These are phyloP conservation scores for Mionectes macconnelli DNA, from an alignment of 2,113 vertebrate genomes.

Conservation along the genomic window DNA sequence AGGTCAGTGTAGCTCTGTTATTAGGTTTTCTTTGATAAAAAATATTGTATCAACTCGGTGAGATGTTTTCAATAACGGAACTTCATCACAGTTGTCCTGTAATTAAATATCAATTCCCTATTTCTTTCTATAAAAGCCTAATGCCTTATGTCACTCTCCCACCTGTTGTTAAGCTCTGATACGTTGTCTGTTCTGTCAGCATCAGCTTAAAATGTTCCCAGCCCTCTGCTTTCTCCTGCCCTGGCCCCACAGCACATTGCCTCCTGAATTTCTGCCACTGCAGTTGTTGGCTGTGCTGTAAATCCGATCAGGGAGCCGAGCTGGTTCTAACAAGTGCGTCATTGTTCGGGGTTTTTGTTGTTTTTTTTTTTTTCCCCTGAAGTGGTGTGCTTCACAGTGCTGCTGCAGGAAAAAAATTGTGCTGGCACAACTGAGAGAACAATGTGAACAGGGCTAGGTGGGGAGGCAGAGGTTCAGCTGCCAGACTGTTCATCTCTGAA, in stretches of 20 bases:
- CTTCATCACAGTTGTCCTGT: background rate
- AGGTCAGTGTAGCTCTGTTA: background rate
- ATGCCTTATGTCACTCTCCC: background rate
- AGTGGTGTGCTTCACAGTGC: conserved; percentile 19
- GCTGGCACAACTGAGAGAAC: conserved; percentile 43
- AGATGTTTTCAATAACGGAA: conserved; percentile 2
- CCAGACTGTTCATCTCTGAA: background rate
- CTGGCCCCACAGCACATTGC: background rate
- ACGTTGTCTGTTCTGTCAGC: background rate
- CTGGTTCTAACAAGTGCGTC: conserved; percentile 42
- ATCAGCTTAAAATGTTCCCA: background rate
- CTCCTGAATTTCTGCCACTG: background rate
- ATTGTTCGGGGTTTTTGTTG: background rate
- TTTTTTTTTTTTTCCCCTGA: background rate
- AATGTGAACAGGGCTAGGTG: background rate
- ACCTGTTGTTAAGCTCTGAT: background rate
- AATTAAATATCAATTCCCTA: conserved; percentile 23
- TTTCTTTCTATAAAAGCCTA: conserved; percentile 14
- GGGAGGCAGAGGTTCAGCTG: conserved; percentile 8
- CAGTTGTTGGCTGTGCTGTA: background rate
- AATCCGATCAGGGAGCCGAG: conserved; percentile 19
- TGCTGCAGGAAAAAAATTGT: conserved; percentile 38
- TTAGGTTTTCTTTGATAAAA: conserved; percentile 29
- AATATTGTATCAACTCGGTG: background rate
- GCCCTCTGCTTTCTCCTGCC: background rate